Evolutionary conservation across 2,113 vertebrate species (phyloP).

Genomic region (Verasper variegatus): DNA sequence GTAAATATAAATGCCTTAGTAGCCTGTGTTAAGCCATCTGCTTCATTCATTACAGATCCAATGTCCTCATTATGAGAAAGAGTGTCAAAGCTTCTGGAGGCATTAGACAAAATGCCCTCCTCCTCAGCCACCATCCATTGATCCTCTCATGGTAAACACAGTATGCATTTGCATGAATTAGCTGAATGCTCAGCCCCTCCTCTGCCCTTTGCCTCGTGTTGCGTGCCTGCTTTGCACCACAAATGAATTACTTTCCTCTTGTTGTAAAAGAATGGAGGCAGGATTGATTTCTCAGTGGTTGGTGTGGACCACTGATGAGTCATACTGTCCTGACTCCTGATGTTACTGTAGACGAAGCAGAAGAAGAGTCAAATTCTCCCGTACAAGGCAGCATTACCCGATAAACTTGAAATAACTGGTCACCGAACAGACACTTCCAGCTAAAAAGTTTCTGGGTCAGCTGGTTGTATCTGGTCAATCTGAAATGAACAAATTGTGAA

Average conservation of each 20-base stretch:
- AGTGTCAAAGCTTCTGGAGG: conserved; percentile 12
- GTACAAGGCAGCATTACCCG: not conserved
- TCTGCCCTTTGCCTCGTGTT: conserved; percentile 16
- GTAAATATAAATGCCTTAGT: not conserved
- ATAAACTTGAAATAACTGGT: not conserved
- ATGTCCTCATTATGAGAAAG: not conserved
- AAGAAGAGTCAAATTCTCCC: not conserved
- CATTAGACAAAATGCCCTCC: conserved; percentile 14
- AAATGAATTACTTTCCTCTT: conserved; percentile 29
- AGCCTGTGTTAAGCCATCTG: not conserved
- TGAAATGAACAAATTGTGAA: too few relatives aligned
- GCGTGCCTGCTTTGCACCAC: conserved; percentile 21
- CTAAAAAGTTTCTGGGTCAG: not conserved
- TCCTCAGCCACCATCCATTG: conserved; percentile 26
- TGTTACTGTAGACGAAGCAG: conserved; percentile 1
- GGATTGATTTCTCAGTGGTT: conserved; percentile 41
- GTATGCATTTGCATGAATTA: conserved; percentile 36
- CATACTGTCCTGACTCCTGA: not conserved
- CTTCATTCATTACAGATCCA: not conserved
- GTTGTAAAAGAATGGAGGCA: not conserved
- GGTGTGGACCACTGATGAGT: conserved; percentile 21
- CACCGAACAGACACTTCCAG: not conserved
- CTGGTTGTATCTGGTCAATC: too few relatives aligned
- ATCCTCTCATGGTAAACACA: conserved; percentile 24
- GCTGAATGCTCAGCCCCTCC: not conserved